Percentiles rank a stretch among this genome's conserved stretches.
Evolutionary conservation across 2,888 invertebrate species (phyloP).

Genomic region (Trypoxylon attenuatum): DNA sequence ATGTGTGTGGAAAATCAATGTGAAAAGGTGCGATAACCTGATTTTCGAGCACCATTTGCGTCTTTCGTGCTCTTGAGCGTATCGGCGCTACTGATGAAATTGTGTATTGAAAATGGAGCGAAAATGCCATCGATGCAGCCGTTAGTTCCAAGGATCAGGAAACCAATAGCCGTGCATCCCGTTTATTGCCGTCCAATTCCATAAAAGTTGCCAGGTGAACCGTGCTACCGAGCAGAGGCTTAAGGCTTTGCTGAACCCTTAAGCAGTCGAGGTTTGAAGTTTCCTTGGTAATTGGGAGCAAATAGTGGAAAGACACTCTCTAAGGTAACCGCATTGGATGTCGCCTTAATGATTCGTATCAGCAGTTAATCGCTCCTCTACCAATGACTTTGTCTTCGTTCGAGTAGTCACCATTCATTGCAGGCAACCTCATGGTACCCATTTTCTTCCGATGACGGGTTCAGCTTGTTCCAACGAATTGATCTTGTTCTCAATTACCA

Average conservation of each 20-base stretch:
- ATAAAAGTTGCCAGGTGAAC: slow-evolving; percentile 44
- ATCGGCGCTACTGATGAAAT: slow-evolving; percentile 17
- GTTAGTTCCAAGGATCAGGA: slow-evolving; percentile 6
- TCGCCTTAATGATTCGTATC: slow-evolving; percentile 34
- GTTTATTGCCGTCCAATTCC: slow-evolving; percentile 41
- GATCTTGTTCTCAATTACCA: too few species aligned
- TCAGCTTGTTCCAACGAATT: too few species aligned
- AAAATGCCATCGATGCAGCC: slow-evolving; percentile 18
- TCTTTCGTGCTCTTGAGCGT: slow-evolving; percentile 6
- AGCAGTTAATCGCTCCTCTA: slow-evolving; percentile 60
- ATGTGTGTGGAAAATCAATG: not conserved
- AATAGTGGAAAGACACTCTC: slow-evolving; percentile 58
- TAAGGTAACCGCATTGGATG: slow-evolving; percentile 32
- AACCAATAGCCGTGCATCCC: slow-evolving; percentile 16
- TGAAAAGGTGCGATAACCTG: too few species aligned
- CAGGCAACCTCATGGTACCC: slow-evolving; percentile 1
- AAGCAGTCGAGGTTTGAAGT: slow-evolving; percentile 39
- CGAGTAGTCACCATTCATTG: not conserved
- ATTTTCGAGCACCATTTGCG: too few species aligned
- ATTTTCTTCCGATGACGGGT: too few species aligned
- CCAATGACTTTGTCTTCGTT: slow-evolving; percentile 55
- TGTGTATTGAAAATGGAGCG: slow-evolving; percentile 13
- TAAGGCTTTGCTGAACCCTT: too few species aligned
- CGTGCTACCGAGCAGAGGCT: slow-evolving; percentile 17
- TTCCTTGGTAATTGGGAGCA: slow-evolving; percentile 59